A percentile compares a stretch with the other conserved stretches of the same genome.
phyloP scores from a whole-genome alignment of 2,888 invertebrate species.

The Mesorhabditis belari region DNA sequence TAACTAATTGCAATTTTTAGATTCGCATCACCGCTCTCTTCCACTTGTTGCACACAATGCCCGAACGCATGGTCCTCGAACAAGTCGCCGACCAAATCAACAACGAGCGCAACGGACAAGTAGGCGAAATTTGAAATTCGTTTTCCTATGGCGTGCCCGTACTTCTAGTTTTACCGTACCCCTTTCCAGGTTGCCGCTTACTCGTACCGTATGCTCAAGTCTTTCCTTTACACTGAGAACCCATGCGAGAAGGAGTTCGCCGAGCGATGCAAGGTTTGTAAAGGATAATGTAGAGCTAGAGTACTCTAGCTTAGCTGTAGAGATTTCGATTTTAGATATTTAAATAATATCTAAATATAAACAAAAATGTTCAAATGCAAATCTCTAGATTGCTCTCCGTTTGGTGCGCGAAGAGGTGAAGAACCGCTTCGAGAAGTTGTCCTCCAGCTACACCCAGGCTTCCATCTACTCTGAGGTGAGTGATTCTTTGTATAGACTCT shows the following conservation, averaged over 20 bases:
- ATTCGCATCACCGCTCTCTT: slow-evolving; percentile 39
- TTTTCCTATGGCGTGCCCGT: slow-evolving; percentile 14
- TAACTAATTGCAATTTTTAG: slow-evolving; percentile 18
- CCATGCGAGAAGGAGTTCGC: slow-evolving; percentile 27
- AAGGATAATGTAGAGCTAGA: no score
- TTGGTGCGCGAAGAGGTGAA: neutral
- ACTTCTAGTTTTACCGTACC: slow-evolving; percentile 20
- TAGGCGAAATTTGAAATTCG: slow-evolving; percentile 30
- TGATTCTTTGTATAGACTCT: no score
- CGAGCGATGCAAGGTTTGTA: slow-evolving; percentile 3
- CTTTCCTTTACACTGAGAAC: slow-evolving; percentile 25
- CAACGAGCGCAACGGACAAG: slow-evolving; percentile 30
- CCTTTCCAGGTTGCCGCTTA: slow-evolving; percentile 34
- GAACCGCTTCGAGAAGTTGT: neutral
- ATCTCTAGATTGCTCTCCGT: neutral
- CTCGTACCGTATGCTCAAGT: slow-evolving; percentile 26
- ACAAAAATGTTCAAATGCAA: no score
- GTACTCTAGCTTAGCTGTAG: no score
- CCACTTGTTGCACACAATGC: slow-evolving; percentile 32
- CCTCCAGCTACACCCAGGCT: neutral
- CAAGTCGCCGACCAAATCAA: slow-evolving; percentile 29
- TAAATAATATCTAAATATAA: no score
- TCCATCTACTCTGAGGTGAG: neutral
- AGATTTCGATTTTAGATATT: no score
- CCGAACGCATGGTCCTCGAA: slow-evolving; percentile 28